Evolutionary conservation across 2,888 invertebrate species (phyloP), one percentile per base, ranked within the genome.

Genomic region (Mechanitis messenoides): DNA sequence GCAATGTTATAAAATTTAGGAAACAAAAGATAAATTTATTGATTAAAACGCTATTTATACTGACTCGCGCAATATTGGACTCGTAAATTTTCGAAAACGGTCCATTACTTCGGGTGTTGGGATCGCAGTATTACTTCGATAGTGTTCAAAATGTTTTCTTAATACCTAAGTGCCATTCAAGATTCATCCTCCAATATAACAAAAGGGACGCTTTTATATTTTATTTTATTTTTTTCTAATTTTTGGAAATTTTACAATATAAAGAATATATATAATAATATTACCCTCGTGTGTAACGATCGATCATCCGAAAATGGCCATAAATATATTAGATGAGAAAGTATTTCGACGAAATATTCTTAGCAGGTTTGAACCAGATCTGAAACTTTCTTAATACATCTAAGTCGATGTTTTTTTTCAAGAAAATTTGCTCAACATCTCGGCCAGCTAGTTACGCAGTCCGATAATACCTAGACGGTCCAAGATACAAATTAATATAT

Each of bases 321-420:
- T 59, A 69, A 71, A 66, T 68, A 71, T 75, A 74, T 76, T 76
- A 75, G 75, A 75, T 71, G 66, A 66, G 68, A 73, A 78, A 78
- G 74, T 77, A 71, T 71, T 80, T 78, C 77, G 70, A 68, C 73
- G 75, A 79, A 80, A 72, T 73, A 75, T 69, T 71, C 71, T 71
- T 74, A 69, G 68, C 70, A 65, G 66, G 67, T 68, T 69, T 66
- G 69, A 75, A 69, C 73, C 69, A 62, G 77, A 73, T 71, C 64
- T 67, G 64, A 78, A 78, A 80, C 80, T 84, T 83, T 83, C 84
- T 80, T 75, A 67, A 75, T 74, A 72, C 61, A 69, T 70, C 68
- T 65, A 60, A 57, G 60, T 46, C 62, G 50, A 50, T 55, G 47
- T 60, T 62, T 62, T 62, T 63, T 63, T 59, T 55, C 55, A 47